Evolutionary conservation across 2,797 vertebrate genomes (phyloP), one percentile per base, ranked within the genome.

Genomic region (Epinephelus coioides): DNA sequence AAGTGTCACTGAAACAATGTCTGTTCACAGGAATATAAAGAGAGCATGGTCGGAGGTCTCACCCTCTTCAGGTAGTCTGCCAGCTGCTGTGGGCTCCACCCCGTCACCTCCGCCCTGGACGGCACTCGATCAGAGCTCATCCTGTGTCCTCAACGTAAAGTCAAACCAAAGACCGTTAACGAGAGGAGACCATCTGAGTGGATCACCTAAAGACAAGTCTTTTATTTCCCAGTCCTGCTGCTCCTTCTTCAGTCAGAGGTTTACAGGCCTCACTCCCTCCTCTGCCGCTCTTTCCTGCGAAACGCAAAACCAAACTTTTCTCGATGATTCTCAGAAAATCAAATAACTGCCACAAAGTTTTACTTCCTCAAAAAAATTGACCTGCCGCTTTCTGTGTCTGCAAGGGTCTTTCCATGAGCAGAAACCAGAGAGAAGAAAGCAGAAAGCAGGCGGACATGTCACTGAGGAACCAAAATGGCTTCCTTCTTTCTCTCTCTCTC

Each of bases 41-140:
- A 21, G 12, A 57, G 19, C 3, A 15, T 14, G 18, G 27, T 18
- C 8, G 0, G 12, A 17, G 30, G 64, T 56, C 95, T 95, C 86
- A 96, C 95, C 93, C n/a, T 93, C 82, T 73, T 94, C 73, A 95
- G 78, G 90, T 91, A 95, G 14, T 95, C 92, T 1, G 95, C 93
- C 77, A 96, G 85, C 71, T 91, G 87, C 5, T 87, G 88, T 0
- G 95, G 70, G 66, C 73, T 92, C 95, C 95, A 96, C n/a, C 71
- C 87, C 84, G 89, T 89, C 68, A 96, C 93, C 80, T 94, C 94
- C 0, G 86, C 69, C 90, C 87, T 91, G 55, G 86, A 79, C 1
- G 93, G 95, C 30, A 87, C 25, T 5, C 61, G 72, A 25, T 92
- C 90, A 1, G 75, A 88, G 81, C 87, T 95, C 95, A 96, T 95